Percentiles rank a stretch among this genome's conserved stretches.
Evolutionary conservation across 2,797 vertebrate species (phyloP).

Genomic region (Myotis vivesi): DNA sequence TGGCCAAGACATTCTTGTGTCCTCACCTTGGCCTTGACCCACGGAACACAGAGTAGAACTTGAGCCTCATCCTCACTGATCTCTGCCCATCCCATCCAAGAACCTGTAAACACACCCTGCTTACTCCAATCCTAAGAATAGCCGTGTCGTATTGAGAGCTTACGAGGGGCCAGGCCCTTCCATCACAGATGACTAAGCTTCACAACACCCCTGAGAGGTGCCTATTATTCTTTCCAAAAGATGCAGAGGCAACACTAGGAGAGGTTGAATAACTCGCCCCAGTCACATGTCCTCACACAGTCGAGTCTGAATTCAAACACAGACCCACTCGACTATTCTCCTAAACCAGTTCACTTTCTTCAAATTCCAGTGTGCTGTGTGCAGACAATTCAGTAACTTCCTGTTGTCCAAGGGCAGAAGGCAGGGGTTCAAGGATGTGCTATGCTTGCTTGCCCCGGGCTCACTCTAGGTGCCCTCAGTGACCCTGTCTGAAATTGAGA

Average conservation of each 20-base stretch:
- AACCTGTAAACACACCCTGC: slow-evolving; percentile 63
- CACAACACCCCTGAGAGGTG: background rate
- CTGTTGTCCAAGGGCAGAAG: background rate
- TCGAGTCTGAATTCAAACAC: background rate
- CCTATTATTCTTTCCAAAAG: background rate
- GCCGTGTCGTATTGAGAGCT: background rate
- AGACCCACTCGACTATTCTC: background rate
- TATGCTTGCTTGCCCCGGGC: background rate
- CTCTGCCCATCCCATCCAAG: slow-evolving; percentile 48
- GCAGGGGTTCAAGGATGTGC: background rate
- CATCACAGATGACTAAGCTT: background rate
- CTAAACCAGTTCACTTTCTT: background rate
- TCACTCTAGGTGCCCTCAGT: background rate
- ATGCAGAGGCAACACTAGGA: background rate
- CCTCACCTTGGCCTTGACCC: slow-evolving; percentile 48
- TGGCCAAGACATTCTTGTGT: background rate
- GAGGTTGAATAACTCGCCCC: background rate
- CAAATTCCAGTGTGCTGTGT: background rate
- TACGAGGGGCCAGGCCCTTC: background rate
- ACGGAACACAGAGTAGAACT: slow-evolving; percentile 52
- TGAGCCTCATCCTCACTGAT: slow-evolving; percentile 38
- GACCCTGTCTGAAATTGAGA: background rate
- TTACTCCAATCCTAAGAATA: slow-evolving; percentile 69
- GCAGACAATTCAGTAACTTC: background rate
- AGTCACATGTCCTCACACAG: background rate